Evolutionary conservation across 2,113 vertebrate species (phyloP).

Genomic region (Fregata magnificens): DNA sequence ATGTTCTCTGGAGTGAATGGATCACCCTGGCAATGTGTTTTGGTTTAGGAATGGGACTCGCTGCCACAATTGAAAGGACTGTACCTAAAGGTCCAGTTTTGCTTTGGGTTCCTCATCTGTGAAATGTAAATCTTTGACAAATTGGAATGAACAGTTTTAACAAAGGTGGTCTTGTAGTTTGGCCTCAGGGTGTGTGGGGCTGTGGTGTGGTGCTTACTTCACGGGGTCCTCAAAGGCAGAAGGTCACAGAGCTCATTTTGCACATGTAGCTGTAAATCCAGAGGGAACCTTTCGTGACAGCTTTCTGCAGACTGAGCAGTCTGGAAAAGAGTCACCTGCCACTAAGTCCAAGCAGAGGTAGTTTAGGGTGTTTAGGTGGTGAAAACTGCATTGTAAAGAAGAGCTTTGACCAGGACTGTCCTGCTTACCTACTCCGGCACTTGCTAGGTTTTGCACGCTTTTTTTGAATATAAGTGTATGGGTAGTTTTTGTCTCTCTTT

Average conservation of each 20-base stretch:
- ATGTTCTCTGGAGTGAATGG: background rate
- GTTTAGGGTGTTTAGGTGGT: background rate
- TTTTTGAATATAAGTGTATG: background rate
- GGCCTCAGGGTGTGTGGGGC: rapidly evolving
- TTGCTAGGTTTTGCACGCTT: background rate
- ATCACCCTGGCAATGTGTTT: background rate
- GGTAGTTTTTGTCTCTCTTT: background rate
- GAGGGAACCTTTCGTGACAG: background rate
- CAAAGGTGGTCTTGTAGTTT: background rate
- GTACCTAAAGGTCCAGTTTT: background rate
- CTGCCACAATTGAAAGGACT: background rate
- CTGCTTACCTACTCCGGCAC: background rate
- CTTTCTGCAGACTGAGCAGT: background rate
- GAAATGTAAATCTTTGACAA: background rate
- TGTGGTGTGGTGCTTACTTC: background rate
- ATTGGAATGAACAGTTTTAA: background rate
- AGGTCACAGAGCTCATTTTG: background rate
- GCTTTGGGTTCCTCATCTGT: background rate
- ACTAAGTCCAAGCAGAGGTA: background rate
- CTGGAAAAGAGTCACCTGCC: background rate
- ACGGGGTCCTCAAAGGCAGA: background rate
- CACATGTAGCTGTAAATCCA: background rate
- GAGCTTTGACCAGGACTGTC: background rate
- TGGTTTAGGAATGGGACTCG: background rate
- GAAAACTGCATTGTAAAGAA: background rate